phyloP scores from a whole-genome alignment of 2,888 invertebrate genomes.

The Seira sanloemensis region DNA sequence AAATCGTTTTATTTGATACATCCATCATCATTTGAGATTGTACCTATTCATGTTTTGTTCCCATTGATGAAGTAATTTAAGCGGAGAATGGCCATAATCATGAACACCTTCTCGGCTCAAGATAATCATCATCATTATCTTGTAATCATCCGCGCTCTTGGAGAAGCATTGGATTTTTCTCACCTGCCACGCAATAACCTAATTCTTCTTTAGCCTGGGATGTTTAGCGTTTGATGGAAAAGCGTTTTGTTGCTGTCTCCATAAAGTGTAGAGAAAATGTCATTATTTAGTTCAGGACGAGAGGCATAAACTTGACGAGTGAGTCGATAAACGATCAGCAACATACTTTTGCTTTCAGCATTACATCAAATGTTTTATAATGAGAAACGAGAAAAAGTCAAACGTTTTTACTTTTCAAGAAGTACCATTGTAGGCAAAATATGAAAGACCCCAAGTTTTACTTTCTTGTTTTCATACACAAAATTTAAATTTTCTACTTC shows the following conservation, averaged over 20 bases:
- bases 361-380: too few relatives aligned
- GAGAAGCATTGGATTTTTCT: slow-evolving; percentile 59
- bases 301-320: background rate
- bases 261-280: background rate
- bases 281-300: background rate
- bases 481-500: background rate
- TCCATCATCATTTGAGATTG: slow-evolving; percentile 12
- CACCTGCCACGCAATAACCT: slow-evolving; percentile 45
- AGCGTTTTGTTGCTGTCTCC: background rate
- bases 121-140: slow-evolving; percentile 61
- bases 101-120: slow-evolving; percentile 47
- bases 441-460: slow-evolving; percentile 23
- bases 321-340: background rate
- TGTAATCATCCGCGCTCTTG: slow-evolving; percentile 54
- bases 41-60: slow-evolving; percentile 17
- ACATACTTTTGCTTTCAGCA: slow-evolving; percentile 14
- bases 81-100: slow-evolving; percentile 42
- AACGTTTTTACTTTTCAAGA: too few relatives aligned
- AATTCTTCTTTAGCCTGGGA: slow-evolving; percentile 1
- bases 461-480: background rate
- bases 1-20: background rate
- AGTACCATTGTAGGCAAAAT: too few relatives aligned
- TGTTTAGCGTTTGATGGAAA: background rate
- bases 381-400: too few relatives aligned
- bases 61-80: slow-evolving; percentile 32